These are phyloP conservation scores for Microtus ochrogaster DNA, from an alignment of 2,113 vertebrate species.

Conservation along the genomic window DNA sequence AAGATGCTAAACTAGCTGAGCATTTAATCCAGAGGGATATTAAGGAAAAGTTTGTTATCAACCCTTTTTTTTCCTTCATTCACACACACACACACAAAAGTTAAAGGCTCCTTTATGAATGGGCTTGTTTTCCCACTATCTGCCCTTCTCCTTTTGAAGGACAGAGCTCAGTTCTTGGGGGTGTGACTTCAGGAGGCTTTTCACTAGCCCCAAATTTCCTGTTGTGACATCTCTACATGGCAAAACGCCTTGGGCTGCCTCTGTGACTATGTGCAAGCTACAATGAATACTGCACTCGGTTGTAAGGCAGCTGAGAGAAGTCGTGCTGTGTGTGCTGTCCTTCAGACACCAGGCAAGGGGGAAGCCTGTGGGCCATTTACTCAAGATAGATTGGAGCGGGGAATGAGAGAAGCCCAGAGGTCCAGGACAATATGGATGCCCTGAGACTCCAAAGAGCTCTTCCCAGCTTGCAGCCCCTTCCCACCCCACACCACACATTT, in stretches of 20 bases:
- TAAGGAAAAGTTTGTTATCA: slow-evolving; percentile 58
- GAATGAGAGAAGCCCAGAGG: slow-evolving; percentile 1
- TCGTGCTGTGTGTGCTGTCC: slow-evolving; percentile 51
- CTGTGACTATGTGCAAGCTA: slow-evolving; percentile 6
- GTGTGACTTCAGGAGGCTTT: background rate
- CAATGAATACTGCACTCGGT: slow-evolving; percentile 34
- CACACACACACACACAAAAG: background rate
- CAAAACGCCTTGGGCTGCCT: background rate
- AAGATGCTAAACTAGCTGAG: slow-evolving; percentile 23
- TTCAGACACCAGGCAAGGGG: slow-evolving; percentile 55
- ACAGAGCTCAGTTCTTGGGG: slow-evolving; percentile 23
- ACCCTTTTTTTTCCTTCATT: background rate
- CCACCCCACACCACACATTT: background rate
- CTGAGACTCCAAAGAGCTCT: slow-evolving; percentile 34
- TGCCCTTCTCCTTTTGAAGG: background rate
- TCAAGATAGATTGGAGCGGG: slow-evolving; percentile 54
- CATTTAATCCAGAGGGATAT: slow-evolving; percentile 40
- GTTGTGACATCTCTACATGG: background rate
- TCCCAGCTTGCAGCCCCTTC: background rate
- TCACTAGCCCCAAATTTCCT: background rate
- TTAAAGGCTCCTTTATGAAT: slow-evolving; percentile 49
- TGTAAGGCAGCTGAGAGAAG: slow-evolving; percentile 59
- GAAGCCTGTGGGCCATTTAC: slow-evolving; percentile 55
- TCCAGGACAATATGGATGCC: background rate
- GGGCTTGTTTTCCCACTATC: slow-evolving; percentile 56